Percentiles rank a stretch among this genome's conserved stretches.
Conservation (phyloP, 2,888 invertebrate genomes). For the Colostygia pectinataria region DNA sequence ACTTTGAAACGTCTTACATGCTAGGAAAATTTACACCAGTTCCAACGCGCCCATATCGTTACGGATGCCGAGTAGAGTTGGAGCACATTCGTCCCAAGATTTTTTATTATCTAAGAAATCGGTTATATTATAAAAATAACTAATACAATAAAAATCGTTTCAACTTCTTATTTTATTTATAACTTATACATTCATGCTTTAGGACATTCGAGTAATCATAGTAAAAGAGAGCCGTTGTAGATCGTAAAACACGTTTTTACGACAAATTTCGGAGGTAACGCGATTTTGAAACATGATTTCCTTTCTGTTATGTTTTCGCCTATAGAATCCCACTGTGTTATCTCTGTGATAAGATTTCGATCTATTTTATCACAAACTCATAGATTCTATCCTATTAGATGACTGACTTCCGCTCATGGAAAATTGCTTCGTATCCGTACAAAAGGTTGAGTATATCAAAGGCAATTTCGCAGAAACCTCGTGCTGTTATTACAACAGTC, state of each 20-base stretch:
- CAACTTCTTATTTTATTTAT: conserved; percentile 12
- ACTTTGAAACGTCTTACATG: no score
- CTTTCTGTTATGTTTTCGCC: conserved; percentile 34
- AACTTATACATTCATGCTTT: conserved; percentile 8
- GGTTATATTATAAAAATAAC: background rate
- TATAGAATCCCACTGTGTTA: conserved; percentile 20
- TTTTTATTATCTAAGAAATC: no score
- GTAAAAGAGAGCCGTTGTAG: conserved; percentile 35
- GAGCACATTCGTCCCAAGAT: no score
- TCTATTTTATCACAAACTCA: background rate
- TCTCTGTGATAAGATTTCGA: conserved; percentile 15
- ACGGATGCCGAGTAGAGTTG: no score
- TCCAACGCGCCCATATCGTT: no score
- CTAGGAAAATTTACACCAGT: no score
- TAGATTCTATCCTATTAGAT: background rate
- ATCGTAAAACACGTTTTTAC: conserved; percentile 57
- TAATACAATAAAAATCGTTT: conserved; percentile 17
- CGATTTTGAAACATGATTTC: conserved; percentile 49
- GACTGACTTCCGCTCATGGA: no score
- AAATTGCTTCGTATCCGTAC: no score
- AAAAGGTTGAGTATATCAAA: no score
- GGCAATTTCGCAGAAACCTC: no score
- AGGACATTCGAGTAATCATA: conserved; percentile 38
- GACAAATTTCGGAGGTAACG: conserved; percentile 57
- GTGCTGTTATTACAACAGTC: no score